Evolutionary conservation across 1,140 invertebrate genomes (phyloP), one percentile per base, ranked within the genome.

Genomic region (Tenebrio molitor): DNA sequence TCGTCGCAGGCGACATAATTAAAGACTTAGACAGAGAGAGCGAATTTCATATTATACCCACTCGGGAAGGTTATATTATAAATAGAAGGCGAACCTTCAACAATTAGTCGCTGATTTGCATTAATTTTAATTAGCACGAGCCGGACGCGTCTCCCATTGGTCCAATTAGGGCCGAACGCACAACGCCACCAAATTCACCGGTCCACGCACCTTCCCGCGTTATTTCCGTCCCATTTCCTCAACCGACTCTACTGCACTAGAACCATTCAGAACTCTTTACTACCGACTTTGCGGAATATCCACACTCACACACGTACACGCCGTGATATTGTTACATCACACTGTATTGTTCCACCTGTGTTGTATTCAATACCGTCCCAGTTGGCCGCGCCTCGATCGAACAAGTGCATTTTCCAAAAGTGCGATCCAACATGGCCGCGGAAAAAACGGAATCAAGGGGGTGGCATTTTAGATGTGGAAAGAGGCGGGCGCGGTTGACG

Each of bases 271-370:
- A 53, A 29, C 29, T 58, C 50, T 25, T 12, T 58, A 58, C 50
- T 58, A 58, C 50, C 50, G 12, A 25, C n/a, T 58, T 58, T 58
- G 8, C 50, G 50, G 50, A 58, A 58, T 58, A 58, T 50, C 6
- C 44, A 50, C 44, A 17, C 44, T 50, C 50, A 58, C 50, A 58
- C 50, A 58, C 23, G 8, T n/a, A 5, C 12, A 2, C 10, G 12
- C n/a, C 2, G 12, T 14, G 36, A 41, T 41, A 50, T 58, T 39
- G 15, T 62, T 66, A 66, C 64, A 66, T 66, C 64, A 66, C 36
- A 25, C 17, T 34, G 58, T 66, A 66, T 66, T 66, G 64, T 66
- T 66, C 36, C 64, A 66, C 64, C 64, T 66, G 64, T 34, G 29
- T n/a, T 50, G 44, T 25, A 62, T 65, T 65, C 34, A 17, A 36